Conservation (phyloP, 2,888 invertebrate species). For the Xestobium rufovillosum region DNA sequence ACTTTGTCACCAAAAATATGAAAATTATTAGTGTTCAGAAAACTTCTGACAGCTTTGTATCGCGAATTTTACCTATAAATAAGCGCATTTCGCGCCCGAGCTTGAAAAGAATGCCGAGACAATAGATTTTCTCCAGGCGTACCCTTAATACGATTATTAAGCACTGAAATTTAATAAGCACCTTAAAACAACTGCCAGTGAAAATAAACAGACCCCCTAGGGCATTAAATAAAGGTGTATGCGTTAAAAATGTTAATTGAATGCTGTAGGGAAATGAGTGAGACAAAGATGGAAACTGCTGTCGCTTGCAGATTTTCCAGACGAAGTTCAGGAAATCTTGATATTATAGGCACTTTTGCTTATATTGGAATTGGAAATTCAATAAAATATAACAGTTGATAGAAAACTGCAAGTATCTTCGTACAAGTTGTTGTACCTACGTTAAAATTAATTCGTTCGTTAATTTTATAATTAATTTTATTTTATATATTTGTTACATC, state of each 20-base stretch:
- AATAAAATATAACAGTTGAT: no score
- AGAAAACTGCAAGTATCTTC: no score
- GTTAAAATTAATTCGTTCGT: no score
- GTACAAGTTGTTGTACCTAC: no score
- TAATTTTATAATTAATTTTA: no score
- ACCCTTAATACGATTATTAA: conserved; percentile 36
- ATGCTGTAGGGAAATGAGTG: conserved; percentile 19
- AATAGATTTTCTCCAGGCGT: conserved; percentile 31
- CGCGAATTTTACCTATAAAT: no score
- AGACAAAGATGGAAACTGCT: conserved; percentile 24
- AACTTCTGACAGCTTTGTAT: no score
- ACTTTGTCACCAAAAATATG: no score
- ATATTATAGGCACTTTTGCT: conserved; percentile 30
- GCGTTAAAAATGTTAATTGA: conserved; percentile 37
- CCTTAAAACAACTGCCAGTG: conserved; percentile 33
- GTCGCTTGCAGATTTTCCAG: conserved; percentile 33
- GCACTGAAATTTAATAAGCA: conserved; percentile 41
- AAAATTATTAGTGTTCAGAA: no score
- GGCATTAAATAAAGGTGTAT: conserved; percentile 41
- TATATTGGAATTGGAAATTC: no score
- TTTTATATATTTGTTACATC: no score
- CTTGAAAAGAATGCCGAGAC: conserved; percentile 28
- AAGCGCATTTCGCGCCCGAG: no score
- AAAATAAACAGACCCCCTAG: conserved; percentile 36
- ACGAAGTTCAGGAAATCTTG: conserved; percentile 41